These are phyloP conservation scores for Chelonus insularis DNA, from an alignment of 1,140 invertebrate genomes.

Conservation along the genomic window DNA sequence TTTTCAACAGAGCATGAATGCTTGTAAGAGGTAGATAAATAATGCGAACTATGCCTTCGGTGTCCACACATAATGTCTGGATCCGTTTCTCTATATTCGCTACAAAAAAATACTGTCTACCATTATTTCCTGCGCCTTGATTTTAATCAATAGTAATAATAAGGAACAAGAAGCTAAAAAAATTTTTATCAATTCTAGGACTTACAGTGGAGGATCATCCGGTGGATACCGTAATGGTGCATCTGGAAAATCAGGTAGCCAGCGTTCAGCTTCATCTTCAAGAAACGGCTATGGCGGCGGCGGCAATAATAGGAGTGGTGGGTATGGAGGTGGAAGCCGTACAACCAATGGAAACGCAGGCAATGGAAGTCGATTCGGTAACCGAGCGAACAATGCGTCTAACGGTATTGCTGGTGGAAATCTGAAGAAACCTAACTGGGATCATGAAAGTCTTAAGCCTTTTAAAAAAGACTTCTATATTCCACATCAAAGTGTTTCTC, in stretches of 20 bases:
- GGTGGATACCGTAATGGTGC: conserved; percentile 41
- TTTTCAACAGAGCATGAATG: conserved; percentile 70
- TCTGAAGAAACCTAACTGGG: conserved; percentile 80
- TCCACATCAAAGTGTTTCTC: conserved; percentile 74
- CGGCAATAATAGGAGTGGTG: conserved; percentile 43
- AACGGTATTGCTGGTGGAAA: conserved; percentile 66
- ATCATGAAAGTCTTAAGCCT: conserved; percentile 72
- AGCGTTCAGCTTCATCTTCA: conserved; percentile 33
- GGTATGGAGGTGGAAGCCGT: conserved; percentile 50
- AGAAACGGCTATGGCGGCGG: conserved; percentile 47
- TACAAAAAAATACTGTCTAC: conserved; percentile 56
- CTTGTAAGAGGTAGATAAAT: conserved; percentile 69
- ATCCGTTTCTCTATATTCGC: conserved; percentile 72
- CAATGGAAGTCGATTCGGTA: conserved; percentile 37
- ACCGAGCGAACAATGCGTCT: conserved; percentile 37
- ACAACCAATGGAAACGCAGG: conserved; percentile 48
- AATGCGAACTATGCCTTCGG: conserved; percentile 71
- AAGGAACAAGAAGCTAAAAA: too few relatives aligned
- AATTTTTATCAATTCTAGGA: conserved; percentile 39
- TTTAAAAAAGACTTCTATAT: conserved; percentile 96
- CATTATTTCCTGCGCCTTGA: too few relatives aligned
- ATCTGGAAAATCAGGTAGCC: conserved; percentile 24
- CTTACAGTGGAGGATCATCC: conserved; percentile 44
- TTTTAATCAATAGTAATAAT: too few relatives aligned
- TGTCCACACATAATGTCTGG: conserved; percentile 72